Conservation (phyloP, 2,888 invertebrate genomes). For the Agrilus mali region DNA sequence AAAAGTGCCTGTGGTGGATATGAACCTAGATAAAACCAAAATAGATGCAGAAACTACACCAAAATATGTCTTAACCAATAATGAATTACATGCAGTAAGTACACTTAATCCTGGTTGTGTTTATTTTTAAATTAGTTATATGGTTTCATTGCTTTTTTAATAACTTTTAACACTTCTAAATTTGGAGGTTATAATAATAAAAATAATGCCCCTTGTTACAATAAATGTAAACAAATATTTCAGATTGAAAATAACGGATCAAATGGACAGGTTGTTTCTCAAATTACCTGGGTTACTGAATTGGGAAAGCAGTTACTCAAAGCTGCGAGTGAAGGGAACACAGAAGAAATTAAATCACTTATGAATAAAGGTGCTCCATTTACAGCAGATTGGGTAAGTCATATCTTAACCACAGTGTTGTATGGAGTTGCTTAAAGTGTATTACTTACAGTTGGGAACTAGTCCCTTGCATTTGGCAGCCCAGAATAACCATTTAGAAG, state of each 20-base stretch:
- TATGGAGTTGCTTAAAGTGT: neutral
- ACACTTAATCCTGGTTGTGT: no score
- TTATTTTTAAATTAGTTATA: no score
- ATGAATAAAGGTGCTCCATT: slow-evolving; percentile 84
- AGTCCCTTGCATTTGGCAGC: slow-evolving; percentile 82
- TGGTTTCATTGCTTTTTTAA: no score
- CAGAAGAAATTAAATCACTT: slow-evolving; percentile 59
- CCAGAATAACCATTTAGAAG: slow-evolving; percentile 64
- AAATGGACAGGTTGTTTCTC: slow-evolving; percentile 17
- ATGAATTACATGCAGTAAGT: neutral
- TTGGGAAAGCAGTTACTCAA: slow-evolving; percentile 73
- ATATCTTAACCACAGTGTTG: neutral
- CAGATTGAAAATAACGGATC: slow-evolving; percentile 19
- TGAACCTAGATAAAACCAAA: slow-evolving; percentile 22
- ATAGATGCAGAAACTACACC: slow-evolving; percentile 12
- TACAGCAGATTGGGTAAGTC: slow-evolving; percentile 78
- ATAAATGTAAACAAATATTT: neutral
- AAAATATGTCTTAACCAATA: slow-evolving; percentile 8
- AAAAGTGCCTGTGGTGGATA: neutral
- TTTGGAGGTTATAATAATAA: no score
- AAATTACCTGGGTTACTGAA: slow-evolving; percentile 47
- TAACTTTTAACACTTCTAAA: no score
- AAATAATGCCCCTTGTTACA: no score
- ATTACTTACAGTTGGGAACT: slow-evolving; percentile 59
- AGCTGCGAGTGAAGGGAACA: slow-evolving; percentile 68